phyloP scores from a whole-genome alignment of 2,888 invertebrate genomes.

The Stenotaenia linearis region DNA sequence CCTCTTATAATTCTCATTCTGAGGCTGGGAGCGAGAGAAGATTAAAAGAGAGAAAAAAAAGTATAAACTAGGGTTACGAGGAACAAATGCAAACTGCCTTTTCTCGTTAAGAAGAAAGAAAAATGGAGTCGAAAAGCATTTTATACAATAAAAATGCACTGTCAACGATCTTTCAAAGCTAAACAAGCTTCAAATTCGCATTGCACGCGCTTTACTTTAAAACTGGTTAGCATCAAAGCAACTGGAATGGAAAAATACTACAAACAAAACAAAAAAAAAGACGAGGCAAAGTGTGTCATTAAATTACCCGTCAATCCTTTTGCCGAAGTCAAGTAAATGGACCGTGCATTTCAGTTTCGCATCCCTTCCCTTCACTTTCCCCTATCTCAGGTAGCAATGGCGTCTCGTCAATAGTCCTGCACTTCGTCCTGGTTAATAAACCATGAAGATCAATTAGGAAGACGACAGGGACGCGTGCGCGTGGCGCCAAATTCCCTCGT shows the following conservation, averaged over 20 bases:
- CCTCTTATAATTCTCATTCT: background rate
- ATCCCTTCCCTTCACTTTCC: background rate
- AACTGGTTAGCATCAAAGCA: background rate
- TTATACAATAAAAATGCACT: no score
- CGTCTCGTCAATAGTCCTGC: constrained; percentile 24
- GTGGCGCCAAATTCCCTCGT: constrained; percentile 19
- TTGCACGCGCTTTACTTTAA: background rate
- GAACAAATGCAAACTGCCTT: background rate
- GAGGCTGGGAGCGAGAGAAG: background rate
- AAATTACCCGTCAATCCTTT: constrained; percentile 3
- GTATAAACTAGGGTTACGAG: background rate
- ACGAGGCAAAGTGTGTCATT: background rate
- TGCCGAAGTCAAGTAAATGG: constrained; percentile 21
- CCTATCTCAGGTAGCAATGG: constrained; percentile 23
- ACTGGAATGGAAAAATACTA: background rate
- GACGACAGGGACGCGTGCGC: constrained; percentile 24
- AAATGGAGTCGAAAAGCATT: no score
- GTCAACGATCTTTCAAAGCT: no score
- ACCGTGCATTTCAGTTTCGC: constrained; percentile 11
- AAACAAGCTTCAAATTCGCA: background rate
- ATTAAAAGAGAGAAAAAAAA: no score
- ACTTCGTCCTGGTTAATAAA: constrained; percentile 26
- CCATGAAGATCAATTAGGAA: constrained; percentile 26
- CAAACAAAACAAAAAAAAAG: background rate
- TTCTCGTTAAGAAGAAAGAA: no score